A percentile compares a stretch with the other conserved stretches of the same genome.
Conservation (phyloP, 2,113 vertebrate genomes). For the Peromyscus maniculatus region DNA sequence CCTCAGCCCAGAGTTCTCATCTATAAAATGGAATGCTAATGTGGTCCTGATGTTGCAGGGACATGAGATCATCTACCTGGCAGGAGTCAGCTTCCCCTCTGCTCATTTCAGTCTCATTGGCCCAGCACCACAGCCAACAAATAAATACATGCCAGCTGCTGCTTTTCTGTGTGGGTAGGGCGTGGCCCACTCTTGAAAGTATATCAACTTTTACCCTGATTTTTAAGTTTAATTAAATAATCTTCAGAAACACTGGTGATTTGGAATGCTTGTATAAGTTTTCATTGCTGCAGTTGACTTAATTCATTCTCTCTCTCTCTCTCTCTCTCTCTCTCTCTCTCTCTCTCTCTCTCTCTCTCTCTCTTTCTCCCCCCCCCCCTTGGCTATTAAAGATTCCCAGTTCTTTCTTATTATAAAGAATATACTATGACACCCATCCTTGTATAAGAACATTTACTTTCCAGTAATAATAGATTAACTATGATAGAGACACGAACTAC, state of each 20-base stretch:
- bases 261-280: conserved; percentile 11
- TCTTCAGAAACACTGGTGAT: conserved; percentile 18
- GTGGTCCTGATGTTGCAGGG: not conserved
- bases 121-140: not conserved
- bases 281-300: not conserved
- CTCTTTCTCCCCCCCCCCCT: not conserved
- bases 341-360: not conserved
- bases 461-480: conserved; percentile 28
- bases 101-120: rapidly evolving
- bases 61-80: not conserved
- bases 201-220: not conserved
- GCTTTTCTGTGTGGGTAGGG: not conserved
- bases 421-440: not conserved
- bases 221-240: conserved; percentile 18
- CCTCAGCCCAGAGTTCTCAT: not conserved
- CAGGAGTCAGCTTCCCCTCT: not conserved
- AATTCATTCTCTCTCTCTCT: not conserved
- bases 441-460: conserved; percentile 36
- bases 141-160: not conserved
- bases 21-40: not conserved
- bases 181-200: not conserved
- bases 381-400: not conserved
- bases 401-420: conserved; percentile 45
- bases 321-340: not conserved
- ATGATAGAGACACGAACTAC: not conserved